These are phyloP conservation scores for Leptodactylus fallax DNA, from an alignment of 2,797 vertebrate genomes.

Conservation along the genomic window DNA sequence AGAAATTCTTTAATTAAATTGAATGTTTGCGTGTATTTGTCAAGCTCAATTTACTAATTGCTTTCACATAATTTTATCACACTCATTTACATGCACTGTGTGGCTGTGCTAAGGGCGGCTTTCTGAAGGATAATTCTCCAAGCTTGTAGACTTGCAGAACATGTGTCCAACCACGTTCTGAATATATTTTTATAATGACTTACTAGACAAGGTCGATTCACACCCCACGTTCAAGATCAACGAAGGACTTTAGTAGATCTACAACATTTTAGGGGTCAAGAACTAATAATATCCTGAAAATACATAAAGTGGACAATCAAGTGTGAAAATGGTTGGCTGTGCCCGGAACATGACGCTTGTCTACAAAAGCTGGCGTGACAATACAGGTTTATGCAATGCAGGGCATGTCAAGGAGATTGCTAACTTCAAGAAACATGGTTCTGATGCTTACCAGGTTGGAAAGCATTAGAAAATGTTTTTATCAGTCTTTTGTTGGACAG, in stretches of 20 bases:
- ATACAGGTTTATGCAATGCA: neutral
- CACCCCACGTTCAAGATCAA: neutral
- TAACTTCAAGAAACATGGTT: neutral
- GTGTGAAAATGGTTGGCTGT: neutral
- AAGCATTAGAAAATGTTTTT: neutral
- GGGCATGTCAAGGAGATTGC: neutral
- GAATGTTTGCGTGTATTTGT: conserved; percentile 54
- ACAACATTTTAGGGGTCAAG: neutral
- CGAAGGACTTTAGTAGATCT: neutral
- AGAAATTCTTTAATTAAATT: conserved; percentile 53
- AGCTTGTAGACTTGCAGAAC: conserved; percentile 3
- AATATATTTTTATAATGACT: conserved; percentile 35
- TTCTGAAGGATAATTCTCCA: conserved; percentile 15
- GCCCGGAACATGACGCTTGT: neutral
- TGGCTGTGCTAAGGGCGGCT: conserved; percentile 27
- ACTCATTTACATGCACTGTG: conserved; percentile 32
- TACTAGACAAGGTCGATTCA: conserved; percentile 28
- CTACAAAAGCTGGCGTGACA: neutral
- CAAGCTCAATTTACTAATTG: conserved; percentile 61
- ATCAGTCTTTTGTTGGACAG: neutral
- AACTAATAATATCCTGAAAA: neutral
- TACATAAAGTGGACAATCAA: neutral
- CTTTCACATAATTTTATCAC: conserved; percentile 45
- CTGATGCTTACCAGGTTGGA: neutral
- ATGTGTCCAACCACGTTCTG: neutral